Evolutionary conservation across 2,113 vertebrate species (phyloP).

Genomic region (Noturus placidus): DNA sequence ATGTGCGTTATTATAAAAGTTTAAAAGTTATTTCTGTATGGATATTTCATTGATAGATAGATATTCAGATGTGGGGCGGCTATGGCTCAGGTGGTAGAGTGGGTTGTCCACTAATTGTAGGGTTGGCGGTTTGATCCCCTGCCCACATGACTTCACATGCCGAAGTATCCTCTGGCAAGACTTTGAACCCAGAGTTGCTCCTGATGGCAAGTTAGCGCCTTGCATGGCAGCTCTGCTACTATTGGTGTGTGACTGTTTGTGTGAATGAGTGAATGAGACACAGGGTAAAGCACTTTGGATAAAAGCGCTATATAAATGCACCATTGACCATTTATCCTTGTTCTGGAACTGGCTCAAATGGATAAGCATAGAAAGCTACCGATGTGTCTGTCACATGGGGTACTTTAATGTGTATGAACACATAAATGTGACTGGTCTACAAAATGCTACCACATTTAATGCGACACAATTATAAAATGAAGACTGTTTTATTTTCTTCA

Average conservation of each 20-base stretch:
- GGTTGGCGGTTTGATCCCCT: too few relatives aligned
- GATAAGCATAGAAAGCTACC: conserved; percentile 72
- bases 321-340: conserved; percentile 67
- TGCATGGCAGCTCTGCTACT: too few relatives aligned
- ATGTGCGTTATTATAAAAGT: conserved; percentile 83
- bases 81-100: too few relatives aligned
- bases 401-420: conserved; percentile 18
- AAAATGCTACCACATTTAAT: neutral
- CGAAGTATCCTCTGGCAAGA: too few relatives aligned
- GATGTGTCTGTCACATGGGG: conserved; percentile 73
- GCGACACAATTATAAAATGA: neutral
- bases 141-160: too few relatives aligned
- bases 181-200: too few relatives aligned
- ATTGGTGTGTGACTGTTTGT: too few relatives aligned
- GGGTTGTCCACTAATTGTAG: too few relatives aligned
- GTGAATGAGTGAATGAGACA: too few relatives aligned
- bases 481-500: neutral
- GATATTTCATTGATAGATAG: conserved; percentile 18
- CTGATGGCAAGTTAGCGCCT: too few relatives aligned
- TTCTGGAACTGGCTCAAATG: conserved; percentile 64
- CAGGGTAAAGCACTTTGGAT: too few relatives aligned
- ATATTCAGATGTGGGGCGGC: conserved; percentile 60
- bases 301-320: too few relatives aligned
- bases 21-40: conserved; percentile 71
- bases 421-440: neutral